Percentiles rank a stretch among this genome's conserved stretches.
phyloP scores from a whole-genome alignment of 1,140 invertebrate species.

The Drosophila ironensis region DNA sequence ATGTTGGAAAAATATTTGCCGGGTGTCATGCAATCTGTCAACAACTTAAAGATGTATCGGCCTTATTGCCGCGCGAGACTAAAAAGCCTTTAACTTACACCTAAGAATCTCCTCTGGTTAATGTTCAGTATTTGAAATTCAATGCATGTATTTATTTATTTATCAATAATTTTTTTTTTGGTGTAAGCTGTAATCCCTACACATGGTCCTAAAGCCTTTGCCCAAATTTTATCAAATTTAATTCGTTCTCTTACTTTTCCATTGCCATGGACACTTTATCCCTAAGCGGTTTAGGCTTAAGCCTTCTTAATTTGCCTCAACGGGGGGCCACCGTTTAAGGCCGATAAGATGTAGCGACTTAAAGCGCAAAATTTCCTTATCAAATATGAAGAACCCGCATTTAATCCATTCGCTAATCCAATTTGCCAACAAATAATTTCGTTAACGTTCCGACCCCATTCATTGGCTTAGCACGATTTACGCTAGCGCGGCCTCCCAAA shows the following conservation, averaged over 20 bases:
- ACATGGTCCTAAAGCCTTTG: constrained; percentile 15
- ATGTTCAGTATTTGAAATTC: too few relatives aligned
- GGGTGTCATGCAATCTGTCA: constrained; percentile 5
- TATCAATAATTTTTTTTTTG: background rate
- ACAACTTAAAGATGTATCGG: constrained; percentile 7
- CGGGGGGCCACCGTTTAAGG: background rate
- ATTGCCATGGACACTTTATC: constrained; percentile 27
- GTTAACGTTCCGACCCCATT: constrained; percentile 30
- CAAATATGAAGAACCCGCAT: constrained; percentile 9
- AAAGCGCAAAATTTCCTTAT: constrained; percentile 18
- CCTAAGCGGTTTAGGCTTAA: constrained; percentile 38
- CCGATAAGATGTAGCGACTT: constrained; percentile 2
- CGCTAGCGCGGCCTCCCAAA: constrained; percentile 1
- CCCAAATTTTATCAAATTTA: constrained; percentile 25
- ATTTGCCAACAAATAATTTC: constrained; percentile 17
- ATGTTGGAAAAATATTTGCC: constrained; percentile 29
- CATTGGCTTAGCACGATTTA: constrained; percentile 33
- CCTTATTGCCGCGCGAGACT: background rate
- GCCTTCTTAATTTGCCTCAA: constrained; percentile 20
- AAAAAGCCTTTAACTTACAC: background rate
- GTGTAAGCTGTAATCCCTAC: background rate
- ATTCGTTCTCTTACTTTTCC: constrained; percentile 7
- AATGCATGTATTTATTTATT: background rate
- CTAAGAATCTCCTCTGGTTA: background rate
- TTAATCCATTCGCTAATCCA: constrained; percentile 17